Conservation (phyloP, 2,797 vertebrate genomes). For the Peromyscus melanophrys region DNA sequence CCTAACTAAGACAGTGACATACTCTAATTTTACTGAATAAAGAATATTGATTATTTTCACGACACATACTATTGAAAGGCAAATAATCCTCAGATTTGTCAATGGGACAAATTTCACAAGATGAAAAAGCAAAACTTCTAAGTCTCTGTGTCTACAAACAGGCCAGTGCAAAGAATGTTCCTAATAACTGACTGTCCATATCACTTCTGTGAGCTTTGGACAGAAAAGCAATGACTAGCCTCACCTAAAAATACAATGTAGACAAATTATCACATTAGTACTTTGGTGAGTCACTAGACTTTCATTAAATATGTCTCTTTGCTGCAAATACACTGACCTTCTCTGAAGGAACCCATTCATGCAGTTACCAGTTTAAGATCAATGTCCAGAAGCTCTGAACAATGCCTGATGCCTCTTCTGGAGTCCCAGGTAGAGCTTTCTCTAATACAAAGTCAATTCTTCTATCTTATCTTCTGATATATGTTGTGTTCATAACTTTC, state of each 20-base stretch:
- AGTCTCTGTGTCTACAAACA: not conserved
- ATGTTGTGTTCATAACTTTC: not conserved
- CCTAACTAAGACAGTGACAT: too few relatives aligned
- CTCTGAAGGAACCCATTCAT: not conserved
- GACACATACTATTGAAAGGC: not conserved
- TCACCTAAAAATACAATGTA: conserved; percentile 11
- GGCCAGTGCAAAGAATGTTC: not conserved
- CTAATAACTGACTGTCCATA: not conserved
- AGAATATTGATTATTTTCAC: not conserved
- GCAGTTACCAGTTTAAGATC: not conserved
- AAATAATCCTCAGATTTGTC: not conserved
- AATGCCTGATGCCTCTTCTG: not conserved
- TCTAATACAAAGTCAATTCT: not conserved
- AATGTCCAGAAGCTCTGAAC: not conserved
- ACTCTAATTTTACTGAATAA: not conserved
- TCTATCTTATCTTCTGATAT: not conserved
- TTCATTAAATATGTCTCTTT: not conserved
- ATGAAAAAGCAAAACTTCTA: not conserved
- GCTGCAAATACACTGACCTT: not conserved
- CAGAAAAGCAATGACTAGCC: not conserved
- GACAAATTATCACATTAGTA: not conserved
- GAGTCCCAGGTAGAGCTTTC: not conserved
- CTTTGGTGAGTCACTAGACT: not conserved
- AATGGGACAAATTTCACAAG: not conserved
- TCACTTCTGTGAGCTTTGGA: not conserved